Evolutionary conservation across 1,140 invertebrate genomes (phyloP).

Genomic region (Pseudachorutes palmiensis): DNA sequence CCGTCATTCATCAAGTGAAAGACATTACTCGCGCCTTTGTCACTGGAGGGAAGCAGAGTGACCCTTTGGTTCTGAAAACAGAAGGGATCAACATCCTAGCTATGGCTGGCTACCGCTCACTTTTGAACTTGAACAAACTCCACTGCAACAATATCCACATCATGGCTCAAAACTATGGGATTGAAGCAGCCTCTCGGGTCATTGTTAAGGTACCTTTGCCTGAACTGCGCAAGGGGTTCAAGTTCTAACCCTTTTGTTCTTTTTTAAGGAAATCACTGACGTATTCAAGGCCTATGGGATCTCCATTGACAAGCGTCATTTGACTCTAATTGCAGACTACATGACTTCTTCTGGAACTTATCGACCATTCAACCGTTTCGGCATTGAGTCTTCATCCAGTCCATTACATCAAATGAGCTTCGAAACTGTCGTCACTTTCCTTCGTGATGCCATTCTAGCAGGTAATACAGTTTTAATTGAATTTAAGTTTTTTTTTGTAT

Average conservation of each 20-base stretch:
- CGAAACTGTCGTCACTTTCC: constrained; percentile 81
- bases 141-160: constrained; percentile 93
- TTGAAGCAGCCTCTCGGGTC: constrained; percentile 86
- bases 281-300: constrained; percentile 96
- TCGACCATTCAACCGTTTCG: constrained; percentile 78
- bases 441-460: constrained; percentile 67
- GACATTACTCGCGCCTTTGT: constrained; percentile 72
- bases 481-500: constrained; percentile 3
- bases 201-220: constrained; percentile 55
- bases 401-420: constrained; percentile 97
- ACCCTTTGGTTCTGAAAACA: constrained; percentile 63
- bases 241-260: constrained; percentile 4
- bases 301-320: constrained; percentile 83
- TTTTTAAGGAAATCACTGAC: constrained; percentile 68
- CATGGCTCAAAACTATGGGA: constrained; percentile 82
- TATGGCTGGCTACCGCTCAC: constrained; percentile 70
- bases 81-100: constrained; percentile 82
- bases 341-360: constrained; percentile 93
- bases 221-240: not conserved
- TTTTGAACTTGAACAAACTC: constrained; percentile 75
- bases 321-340: constrained; percentile 89
- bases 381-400: constrained; percentile 78
- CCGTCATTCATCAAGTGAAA: constrained; percentile 69
- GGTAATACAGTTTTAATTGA: constrained; percentile 41
- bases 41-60: constrained; percentile 43